Evolutionary conservation across 2,113 vertebrate genomes (phyloP), one percentile per base, ranked within the genome.

Genomic region (Notiomystis cincta): DNA sequence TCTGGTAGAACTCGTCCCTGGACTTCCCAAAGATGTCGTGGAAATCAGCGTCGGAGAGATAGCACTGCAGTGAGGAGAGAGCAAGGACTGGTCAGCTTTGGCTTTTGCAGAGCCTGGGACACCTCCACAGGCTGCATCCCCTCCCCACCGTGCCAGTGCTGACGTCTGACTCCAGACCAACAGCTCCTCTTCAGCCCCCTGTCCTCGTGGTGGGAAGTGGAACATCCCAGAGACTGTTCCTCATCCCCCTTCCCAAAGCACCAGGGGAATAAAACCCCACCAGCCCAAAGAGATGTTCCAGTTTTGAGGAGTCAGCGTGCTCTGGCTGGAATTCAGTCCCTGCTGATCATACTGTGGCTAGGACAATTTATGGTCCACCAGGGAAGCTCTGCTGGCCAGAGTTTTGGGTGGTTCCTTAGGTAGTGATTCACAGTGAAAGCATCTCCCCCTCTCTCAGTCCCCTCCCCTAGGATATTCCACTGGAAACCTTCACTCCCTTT

Each of bases 1-100:
- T 97, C 51, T 98, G 97, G 85, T 96, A 97, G 96, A 99, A 99
- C 69, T 99, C 98, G 0, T 97, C 21, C 69, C 98, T 99, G 76
- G 95, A 97, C 58, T 98, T 98, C 44, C 99, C 98, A 0, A 99
- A 98, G 95, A 99, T 97, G 20, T 95, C 98, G 2, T 98, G 96
- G 88, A 99, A 99, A 62, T 99, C 98, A 0, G 81, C 92, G 37
- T 99, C 98, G 1, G 98, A 98, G 84, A 99, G 97, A 87, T 98
- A 98, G 82, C 96, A 97, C 99, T 99, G 96, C 83, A 69, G 82
- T 2, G 51, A 95, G 14, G 9, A 33, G 19, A 61, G 58, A 81
- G 53, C 38, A 89, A 83, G 38, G 14, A 45, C 27, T 60, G 47
- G 42, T 88, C 90, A 96, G 67, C 19, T 50, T 19, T 50, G 82